Percentiles rank a stretch among this genome's conserved stretches.
These are phyloP conservation scores for Euplexia lucipara DNA, from an alignment of 2,888 invertebrate species.

Conservation along the genomic window DNA sequence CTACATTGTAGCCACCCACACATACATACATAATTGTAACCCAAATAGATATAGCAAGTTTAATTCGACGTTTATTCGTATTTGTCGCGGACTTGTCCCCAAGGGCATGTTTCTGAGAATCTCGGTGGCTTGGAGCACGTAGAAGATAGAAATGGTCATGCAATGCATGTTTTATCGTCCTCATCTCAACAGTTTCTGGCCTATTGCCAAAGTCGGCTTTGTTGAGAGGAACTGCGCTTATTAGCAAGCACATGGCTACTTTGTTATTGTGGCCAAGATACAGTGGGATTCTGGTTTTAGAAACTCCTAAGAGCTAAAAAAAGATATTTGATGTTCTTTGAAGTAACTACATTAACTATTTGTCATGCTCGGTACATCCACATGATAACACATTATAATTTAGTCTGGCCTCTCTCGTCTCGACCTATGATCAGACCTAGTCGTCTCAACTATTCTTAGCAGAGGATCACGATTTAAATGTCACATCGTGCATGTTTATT, in stretches of 20 bases:
- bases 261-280: constrained; percentile 9
- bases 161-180: constrained; percentile 36
- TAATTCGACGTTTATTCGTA: constrained; percentile 49
- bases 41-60: constrained; percentile 63
- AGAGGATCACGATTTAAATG: constrained; percentile 35
- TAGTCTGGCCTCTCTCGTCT: constrained; percentile 8
- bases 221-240: constrained; percentile 34
- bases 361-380: background rate
- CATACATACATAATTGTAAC: constrained; percentile 64
- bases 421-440: constrained; percentile 36
- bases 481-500: constrained; percentile 42
- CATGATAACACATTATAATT: background rate
- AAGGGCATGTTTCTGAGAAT: constrained; percentile 51
- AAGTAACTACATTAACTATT: constrained; percentile 9
- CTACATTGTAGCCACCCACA: constrained; percentile 69
- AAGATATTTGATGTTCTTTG: constrained; percentile 8
- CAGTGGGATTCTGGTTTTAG: constrained; percentile 9
- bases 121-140: constrained; percentile 20
- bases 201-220: constrained; percentile 30
- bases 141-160: constrained; percentile 42
- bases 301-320: constrained; percentile 2
- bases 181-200: constrained; percentile 35
- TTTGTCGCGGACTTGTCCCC: constrained; percentile 38
- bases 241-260: constrained; percentile 25
- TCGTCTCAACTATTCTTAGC: constrained; percentile 37